Evolutionary conservation across 1,140 invertebrate species (phyloP).

Genomic region (Zeugodacus cucurbitae): DNA sequence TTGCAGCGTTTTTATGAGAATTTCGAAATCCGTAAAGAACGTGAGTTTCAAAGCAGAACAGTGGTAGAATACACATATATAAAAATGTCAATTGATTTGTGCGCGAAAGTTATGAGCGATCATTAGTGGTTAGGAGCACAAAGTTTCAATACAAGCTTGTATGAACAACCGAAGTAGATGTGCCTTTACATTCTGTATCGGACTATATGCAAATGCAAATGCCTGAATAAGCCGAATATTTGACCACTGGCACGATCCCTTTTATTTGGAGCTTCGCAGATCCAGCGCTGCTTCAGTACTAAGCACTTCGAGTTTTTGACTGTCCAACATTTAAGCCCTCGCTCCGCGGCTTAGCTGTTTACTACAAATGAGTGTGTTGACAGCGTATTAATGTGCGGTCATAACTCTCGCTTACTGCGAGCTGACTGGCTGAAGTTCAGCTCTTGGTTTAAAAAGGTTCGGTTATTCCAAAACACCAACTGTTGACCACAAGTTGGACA

Average conservation of each 20-base stretch:
- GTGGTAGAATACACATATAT: slow-evolving; percentile 21
- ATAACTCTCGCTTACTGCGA: slow-evolving; percentile 51
- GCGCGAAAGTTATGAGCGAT: slow-evolving; percentile 44
- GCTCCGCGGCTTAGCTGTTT: background rate
- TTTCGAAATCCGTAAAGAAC: background rate
- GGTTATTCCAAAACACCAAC: background rate
- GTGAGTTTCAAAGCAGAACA: background rate
- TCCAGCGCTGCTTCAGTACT: too few species aligned
- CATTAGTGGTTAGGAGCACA: slow-evolving; percentile 40
- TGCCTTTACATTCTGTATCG: too few species aligned
- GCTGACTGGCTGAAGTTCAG: background rate
- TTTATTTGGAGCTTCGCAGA: background rate
- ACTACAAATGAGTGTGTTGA: slow-evolving; percentile 61
- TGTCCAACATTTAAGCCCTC: background rate
- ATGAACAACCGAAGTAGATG: too few species aligned
- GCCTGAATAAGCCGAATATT: background rate
- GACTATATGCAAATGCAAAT: too few species aligned
- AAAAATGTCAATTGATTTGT: slow-evolving; percentile 48
- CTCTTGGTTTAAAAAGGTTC: too few species aligned
- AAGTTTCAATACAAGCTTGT: background rate
- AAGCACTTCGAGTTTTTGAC: background rate
- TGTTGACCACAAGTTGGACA: background rate
- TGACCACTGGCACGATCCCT: background rate
- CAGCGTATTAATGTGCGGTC: slow-evolving; percentile 63
- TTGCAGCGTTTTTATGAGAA: background rate